Evolutionary conservation across 1,140 invertebrate genomes (phyloP), one percentile per base, ranked within the genome.

Genomic region (Ctenoplectra terminalis): DNA sequence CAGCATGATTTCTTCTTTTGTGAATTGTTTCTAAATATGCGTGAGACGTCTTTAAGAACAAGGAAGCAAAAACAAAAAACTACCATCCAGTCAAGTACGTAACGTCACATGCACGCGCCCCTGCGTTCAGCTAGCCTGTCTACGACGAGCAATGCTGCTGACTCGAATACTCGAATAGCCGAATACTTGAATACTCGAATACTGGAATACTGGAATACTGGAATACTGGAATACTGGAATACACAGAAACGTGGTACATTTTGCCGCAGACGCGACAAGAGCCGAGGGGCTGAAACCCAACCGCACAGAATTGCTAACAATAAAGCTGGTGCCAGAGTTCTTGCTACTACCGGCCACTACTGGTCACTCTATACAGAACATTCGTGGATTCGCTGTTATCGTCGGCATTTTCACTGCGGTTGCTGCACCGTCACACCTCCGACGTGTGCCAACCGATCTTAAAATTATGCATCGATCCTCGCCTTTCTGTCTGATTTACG

Each of bases 371-470:
- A 70, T 67, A 48, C 78, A 75, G 71, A 81, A 46, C 64, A 37
- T 70, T 84, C 80, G 82, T 74, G 78, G 56, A 84, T 81, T 81
- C 26, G 48, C 78, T 58, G 81, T 84, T 81, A 81, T 79, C 54
- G 64, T 52, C 56, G 54, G 67, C 71, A 61, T 70, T 81, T 56
- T 50, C 56, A 43, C 29, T 70, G 78, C 71, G 78, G 70, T 81
- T 40, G 37, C 23, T 8, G 23, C 54, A n/a, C 54, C 29, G 71
- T 52, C 31, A 11, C 7, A 50, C 37, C 43, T 23, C 17, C 31
- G 48, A 37, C 58, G 5, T 11, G 26, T 34, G 50, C n/a, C 40
- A 31, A 56, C 9, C 46, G 60, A 64, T 64, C 40, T 37, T 29
- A 13, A 20, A 46, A 40, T 60, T 76, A 54, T 37, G 4, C 40